A percentile compares a stretch with the other conserved stretches of the same genome.
Conservation (phyloP, 2,797 vertebrate species). For the Potorous gilbertii region DNA sequence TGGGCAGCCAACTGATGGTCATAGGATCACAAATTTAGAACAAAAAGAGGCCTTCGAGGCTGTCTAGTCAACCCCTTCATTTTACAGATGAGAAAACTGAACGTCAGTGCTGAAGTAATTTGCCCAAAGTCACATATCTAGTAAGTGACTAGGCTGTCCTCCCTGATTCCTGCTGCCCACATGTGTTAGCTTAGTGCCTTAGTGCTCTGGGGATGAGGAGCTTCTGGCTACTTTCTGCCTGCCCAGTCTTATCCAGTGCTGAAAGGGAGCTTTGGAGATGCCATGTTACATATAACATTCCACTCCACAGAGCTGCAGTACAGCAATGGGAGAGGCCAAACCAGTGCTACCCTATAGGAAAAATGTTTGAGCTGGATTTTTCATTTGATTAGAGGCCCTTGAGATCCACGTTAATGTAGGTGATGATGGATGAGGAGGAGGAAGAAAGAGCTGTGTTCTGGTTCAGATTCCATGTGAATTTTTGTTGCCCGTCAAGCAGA, state of each 20-base stretch:
- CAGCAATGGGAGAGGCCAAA: background rate
- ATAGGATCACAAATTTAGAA: background rate
- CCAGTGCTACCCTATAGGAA: background rate
- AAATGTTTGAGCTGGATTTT: background rate
- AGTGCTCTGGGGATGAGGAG: background rate
- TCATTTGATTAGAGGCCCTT: background rate
- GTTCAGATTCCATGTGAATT: no score
- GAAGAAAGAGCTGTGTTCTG: background rate
- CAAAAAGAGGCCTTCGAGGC: background rate
- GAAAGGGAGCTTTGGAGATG: background rate
- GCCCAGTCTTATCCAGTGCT: background rate
- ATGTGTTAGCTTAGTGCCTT: background rate
- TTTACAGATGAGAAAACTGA: slow-evolving; percentile 48
- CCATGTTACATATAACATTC: background rate
- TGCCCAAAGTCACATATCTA: background rate
- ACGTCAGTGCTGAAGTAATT: slow-evolving; percentile 12
- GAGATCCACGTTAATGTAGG: background rate
- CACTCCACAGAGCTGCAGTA: background rate
- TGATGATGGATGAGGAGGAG: background rate
- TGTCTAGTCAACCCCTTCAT: slow-evolving; percentile 12
- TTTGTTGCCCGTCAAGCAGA: background rate
- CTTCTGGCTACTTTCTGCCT: background rate
- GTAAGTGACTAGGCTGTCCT: background rate
- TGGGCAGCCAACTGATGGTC: background rate
- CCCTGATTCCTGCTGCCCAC: background rate